A percentile compares a stretch with the other conserved stretches of the same genome.
Conservation (phyloP, 2,888 invertebrate genomes). For the Horisme vitalbata region DNA sequence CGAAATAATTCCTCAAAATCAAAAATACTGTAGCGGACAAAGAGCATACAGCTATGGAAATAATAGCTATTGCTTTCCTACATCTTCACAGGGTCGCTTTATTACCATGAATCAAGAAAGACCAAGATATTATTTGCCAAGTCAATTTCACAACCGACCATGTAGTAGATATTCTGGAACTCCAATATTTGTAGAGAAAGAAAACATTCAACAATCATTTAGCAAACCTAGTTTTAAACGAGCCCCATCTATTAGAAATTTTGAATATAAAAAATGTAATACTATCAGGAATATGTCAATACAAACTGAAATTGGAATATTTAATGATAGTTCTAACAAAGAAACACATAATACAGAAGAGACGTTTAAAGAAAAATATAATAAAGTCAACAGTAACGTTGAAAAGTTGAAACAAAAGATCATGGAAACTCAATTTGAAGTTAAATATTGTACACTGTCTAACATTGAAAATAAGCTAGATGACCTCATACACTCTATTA, state of each 20-base stretch:
- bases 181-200: slow-evolving; percentile 34
- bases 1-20: slow-evolving; percentile 1
- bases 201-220: slow-evolving; percentile 1
- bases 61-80: slow-evolving; percentile 47
- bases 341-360: slow-evolving; percentile 9
- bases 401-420: slow-evolving; percentile 38
- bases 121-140: slow-evolving; percentile 16
- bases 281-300: slow-evolving; percentile 17
- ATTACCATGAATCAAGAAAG: slow-evolving; percentile 41
- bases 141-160: slow-evolving; percentile 6
- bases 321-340: not conserved
- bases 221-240: not conserved
- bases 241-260: not conserved
- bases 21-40: slow-evolving; percentile 8
- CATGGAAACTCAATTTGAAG: slow-evolving; percentile 25
- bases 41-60: slow-evolving; percentile 27
- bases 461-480: slow-evolving; percentile 60
- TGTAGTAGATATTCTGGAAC: slow-evolving; percentile 25
- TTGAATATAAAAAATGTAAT: not conserved
- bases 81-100: slow-evolving; percentile 48
- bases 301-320: slow-evolving; percentile 23
- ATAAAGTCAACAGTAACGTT: slow-evolving; percentile 35
- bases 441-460: slow-evolving; percentile 37
- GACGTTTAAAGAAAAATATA: slow-evolving; percentile 35
- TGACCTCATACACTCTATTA: slow-evolving; percentile 50